phyloP scores from a whole-genome alignment of 2,113 vertebrate genomes.

The Todiramphus chloris region DNA sequence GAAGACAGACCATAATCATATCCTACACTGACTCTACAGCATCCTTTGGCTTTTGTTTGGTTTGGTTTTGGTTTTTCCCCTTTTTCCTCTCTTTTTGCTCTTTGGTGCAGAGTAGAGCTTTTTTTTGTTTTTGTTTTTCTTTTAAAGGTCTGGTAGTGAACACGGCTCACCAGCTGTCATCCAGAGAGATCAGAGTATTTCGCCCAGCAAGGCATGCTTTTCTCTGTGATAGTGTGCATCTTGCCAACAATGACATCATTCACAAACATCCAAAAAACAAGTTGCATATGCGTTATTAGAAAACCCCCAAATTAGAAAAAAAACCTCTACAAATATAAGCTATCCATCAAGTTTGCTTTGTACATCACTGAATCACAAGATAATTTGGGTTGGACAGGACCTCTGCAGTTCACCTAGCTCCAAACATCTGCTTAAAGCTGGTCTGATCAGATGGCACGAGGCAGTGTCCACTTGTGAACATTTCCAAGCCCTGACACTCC shows the following conservation, averaged over 20 bases:
- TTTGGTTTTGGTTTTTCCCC: too few species aligned
- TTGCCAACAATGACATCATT: not conserved
- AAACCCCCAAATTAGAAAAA: not conserved
- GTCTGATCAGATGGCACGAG: not conserved
- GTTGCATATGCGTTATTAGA: accelerated
- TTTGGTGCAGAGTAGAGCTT: too few species aligned
- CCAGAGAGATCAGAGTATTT: not conserved
- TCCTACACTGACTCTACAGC: not conserved
- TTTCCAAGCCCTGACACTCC: not conserved
- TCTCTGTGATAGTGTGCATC: not conserved
- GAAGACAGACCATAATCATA: not conserved
- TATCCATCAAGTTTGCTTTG: not conserved
- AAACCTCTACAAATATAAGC: not conserved
- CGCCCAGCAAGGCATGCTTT: not conserved
- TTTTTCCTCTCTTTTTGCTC: too few species aligned
- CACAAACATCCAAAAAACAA: not conserved
- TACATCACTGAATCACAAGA: not conserved
- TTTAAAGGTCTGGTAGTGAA: not conserved
- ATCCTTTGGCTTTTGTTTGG: not conserved
- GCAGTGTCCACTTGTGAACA: accelerated
- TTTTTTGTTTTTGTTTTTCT: not conserved
- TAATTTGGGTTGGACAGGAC: not conserved
- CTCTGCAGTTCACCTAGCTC: not conserved
- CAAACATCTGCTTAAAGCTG: not conserved
- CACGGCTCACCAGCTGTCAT: not conserved